These are phyloP conservation scores for Gymnosoma rotundatum DNA, from an alignment of 2,888 invertebrate genomes.

Conservation along the genomic window DNA sequence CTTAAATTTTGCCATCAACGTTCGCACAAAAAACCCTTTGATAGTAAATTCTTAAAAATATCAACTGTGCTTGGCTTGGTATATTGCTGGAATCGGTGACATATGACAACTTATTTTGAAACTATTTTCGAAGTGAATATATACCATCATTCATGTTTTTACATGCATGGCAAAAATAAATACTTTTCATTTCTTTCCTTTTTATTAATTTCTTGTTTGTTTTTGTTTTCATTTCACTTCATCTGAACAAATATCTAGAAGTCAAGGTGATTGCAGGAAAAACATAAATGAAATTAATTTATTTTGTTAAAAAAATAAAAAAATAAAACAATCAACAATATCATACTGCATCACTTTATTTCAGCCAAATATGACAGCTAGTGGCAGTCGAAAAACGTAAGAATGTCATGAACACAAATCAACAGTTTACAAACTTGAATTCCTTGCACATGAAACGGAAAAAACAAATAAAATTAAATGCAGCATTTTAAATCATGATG, in stretches of 20 bases:
- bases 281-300: constrained; percentile 12
- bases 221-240: not conserved
- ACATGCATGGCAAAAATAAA: not conserved
- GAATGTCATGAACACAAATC: constrained; percentile 54
- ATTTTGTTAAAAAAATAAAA: not conserved
- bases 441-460: constrained; percentile 6
- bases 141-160: no score
- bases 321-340: not conserved
- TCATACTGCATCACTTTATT: constrained; percentile 27
- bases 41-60: no score
- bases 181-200: not conserved
- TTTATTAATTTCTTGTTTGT: not conserved
- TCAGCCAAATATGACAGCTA: constrained; percentile 47
- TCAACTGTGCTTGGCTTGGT: no score
- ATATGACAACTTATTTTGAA: no score
- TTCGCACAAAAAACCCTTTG: no score
- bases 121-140: no score
- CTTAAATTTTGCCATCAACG: no score
- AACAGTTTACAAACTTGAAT: not conserved
- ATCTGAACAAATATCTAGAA: not conserved
- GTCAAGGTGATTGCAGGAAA: constrained; percentile 55
- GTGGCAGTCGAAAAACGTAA: constrained; percentile 33
- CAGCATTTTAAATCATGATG: constrained; percentile 47
- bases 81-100: no score
- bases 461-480: not conserved